phyloP scores from a whole-genome alignment of 2,113 vertebrate species.

The human region DNA sequence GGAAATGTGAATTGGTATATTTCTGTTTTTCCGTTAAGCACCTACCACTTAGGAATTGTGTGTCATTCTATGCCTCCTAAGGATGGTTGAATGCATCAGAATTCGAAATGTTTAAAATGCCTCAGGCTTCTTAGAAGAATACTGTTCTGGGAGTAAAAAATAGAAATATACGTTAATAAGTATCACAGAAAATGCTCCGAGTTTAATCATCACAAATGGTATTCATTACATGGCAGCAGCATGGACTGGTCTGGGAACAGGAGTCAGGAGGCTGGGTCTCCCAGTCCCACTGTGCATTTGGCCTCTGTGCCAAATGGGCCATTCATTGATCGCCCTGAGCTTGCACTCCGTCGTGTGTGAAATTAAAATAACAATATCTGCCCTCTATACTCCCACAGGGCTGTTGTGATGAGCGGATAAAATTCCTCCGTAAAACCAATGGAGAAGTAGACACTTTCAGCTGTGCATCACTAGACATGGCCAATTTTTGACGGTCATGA shows the following conservation, averaged over 20 bases:
- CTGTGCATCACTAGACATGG: not conserved
- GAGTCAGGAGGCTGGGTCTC: not conserved
- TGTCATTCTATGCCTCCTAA: constrained; percentile 15
- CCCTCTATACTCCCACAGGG: not conserved
- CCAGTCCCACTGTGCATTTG: not conserved
- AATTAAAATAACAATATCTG: constrained; percentile 48
- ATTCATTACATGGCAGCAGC: not conserved
- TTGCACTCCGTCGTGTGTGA: constrained; percentile 22
- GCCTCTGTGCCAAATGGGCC: not conserved
- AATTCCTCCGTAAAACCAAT: not conserved
- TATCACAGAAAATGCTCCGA: not conserved
- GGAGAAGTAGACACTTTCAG: not conserved
- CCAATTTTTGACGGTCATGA: not conserved
- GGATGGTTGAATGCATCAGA: constrained; percentile 19
- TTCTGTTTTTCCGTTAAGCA: constrained; percentile 58
- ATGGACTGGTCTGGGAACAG: no score
- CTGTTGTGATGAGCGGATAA: not conserved
- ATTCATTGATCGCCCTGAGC: not conserved
- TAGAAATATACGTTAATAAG: not conserved
- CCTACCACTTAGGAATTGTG: constrained; percentile 8
- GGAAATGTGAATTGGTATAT: constrained; percentile 19
- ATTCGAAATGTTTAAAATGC: constrained; percentile 54
- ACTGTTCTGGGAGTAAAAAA: not conserved
- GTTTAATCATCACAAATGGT: not conserved
- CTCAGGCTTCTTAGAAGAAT: constrained; percentile 25